Percentiles rank a stretch among this genome's conserved stretches.
phyloP scores from a whole-genome alignment of 2,113 vertebrate species.

The Planiliza haematocheilus region DNA sequence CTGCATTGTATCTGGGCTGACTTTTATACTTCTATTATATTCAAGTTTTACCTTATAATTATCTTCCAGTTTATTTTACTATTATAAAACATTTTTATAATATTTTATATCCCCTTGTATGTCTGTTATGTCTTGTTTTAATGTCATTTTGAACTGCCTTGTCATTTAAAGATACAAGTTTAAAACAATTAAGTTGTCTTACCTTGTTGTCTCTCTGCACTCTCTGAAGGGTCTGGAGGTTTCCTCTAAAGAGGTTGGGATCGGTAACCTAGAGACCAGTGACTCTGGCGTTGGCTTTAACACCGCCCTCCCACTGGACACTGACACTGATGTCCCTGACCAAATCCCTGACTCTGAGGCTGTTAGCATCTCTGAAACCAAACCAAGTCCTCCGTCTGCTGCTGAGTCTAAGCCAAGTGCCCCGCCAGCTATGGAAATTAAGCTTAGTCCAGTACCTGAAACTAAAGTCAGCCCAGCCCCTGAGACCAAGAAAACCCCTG shows the following conservation, averaged over 20 bases:
- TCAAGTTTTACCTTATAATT: slow-evolving; percentile 33
- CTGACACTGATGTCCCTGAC: slow-evolving; percentile 81
- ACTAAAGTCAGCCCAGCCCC: slow-evolving; percentile 62
- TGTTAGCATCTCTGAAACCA: slow-evolving; percentile 63
- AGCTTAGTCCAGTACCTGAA: slow-evolving; percentile 56
- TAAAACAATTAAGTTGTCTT: neutral
- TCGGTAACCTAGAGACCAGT: slow-evolving; percentile 83
- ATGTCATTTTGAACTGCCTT: slow-evolving; percentile 2
- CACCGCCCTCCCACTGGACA: slow-evolving; percentile 84
- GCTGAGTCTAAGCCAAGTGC: slow-evolving; percentile 59
- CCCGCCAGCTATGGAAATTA: slow-evolving; percentile 63
- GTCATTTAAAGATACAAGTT: neutral
- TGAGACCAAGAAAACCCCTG: slow-evolving; percentile 62
- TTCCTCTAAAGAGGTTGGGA: slow-evolving; percentile 82
- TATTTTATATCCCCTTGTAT: slow-evolving; percentile 30
- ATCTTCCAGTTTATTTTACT: slow-evolving; percentile 21
- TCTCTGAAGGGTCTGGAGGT: slow-evolving; percentile 86
- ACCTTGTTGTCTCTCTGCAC: slow-evolving; percentile 37
- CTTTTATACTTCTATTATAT: slow-evolving; percentile 42
- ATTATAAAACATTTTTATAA: slow-evolving; percentile 12
- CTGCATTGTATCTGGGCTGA: slow-evolving; percentile 32
- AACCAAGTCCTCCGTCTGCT: neutral
- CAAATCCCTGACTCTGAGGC: slow-evolving; percentile 76
- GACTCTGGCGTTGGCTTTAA: slow-evolving; percentile 86
- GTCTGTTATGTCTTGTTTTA: slow-evolving; percentile 5